Evolutionary conservation across 2,113 vertebrate genomes (phyloP).

Genomic region (Strigops habroptila): DNA sequence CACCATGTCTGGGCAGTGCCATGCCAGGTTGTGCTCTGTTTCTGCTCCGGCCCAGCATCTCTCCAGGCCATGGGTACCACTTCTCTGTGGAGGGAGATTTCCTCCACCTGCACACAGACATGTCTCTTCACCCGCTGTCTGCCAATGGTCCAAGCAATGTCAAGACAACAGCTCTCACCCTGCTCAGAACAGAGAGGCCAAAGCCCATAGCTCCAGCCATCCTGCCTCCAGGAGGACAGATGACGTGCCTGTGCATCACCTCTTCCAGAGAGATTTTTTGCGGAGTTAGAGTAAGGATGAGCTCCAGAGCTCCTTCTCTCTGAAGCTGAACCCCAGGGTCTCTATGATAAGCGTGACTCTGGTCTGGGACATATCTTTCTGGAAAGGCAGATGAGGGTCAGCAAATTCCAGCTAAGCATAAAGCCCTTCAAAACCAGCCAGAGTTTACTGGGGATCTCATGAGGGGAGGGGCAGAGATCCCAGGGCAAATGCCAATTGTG

Average conservation of each 20-base stretch:
- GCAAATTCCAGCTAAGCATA: not conserved
- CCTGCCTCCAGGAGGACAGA: not conserved
- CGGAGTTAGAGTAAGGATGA: not conserved
- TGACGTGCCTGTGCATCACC: not conserved
- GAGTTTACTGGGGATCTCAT: not conserved
- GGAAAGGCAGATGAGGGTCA: not conserved
- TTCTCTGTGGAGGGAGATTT: not conserved
- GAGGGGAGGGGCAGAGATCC: not conserved
- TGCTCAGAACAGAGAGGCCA: not conserved
- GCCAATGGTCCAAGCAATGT: rapidly evolving
- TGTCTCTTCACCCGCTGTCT: not conserved
- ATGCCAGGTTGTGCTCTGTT: not conserved
- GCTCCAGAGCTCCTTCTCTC: not conserved
- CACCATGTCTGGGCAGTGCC: not conserved
- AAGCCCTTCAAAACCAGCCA: not conserved
- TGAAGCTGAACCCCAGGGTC: not conserved
- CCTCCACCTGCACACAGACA: not conserved
- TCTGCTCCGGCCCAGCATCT: not conserved
- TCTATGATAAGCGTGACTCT: rapidly evolving
- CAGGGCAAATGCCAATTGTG: not conserved
- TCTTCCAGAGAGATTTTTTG: not conserved
- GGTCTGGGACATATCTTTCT: not conserved
- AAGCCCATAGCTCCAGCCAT: not conserved
- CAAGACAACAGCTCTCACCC: not conserved
- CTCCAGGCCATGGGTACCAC: not conserved